phyloP scores from a whole-genome alignment of 1,140 invertebrate species.

The Trichonephila clavipes region DNA sequence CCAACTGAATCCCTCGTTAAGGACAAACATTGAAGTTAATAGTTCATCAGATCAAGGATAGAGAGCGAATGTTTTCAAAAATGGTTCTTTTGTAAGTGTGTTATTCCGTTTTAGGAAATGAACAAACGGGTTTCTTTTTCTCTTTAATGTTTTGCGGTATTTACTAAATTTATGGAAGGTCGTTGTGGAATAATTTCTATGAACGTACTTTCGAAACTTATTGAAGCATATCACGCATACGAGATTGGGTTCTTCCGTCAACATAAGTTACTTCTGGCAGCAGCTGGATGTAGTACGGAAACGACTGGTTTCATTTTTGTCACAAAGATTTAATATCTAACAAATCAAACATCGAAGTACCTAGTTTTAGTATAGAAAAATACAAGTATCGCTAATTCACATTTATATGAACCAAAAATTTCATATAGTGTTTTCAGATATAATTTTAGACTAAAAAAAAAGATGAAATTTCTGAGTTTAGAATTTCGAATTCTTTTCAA shows the following conservation, averaged over 20 bases:
- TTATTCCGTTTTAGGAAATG: background rate
- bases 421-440: too few species aligned
- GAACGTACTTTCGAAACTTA: background rate
- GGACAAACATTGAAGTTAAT: conserved; percentile 28
- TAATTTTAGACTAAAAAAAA: too few species aligned
- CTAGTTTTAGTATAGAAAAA: too few species aligned
- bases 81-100: background rate
- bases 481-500: too few species aligned
- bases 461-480: too few species aligned
- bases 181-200: background rate
- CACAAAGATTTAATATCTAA: too few species aligned
- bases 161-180: conserved; percentile 8
- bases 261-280: conserved; percentile 12
- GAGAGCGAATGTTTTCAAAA: background rate
- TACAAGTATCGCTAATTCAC: too few species aligned
- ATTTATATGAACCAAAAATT: too few species aligned
- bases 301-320: background rate
- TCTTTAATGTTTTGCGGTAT: background rate
- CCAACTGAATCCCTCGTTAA: background rate
- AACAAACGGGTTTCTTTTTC: background rate
- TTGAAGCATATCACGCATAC: background rate
- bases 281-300: background rate
- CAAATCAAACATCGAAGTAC: too few species aligned
- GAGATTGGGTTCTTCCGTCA: background rate
- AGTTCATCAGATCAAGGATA: conserved; percentile 38